These are phyloP conservation scores for Falco columbarius DNA, from an alignment of 2,797 vertebrate species.

Conservation along the genomic window DNA sequence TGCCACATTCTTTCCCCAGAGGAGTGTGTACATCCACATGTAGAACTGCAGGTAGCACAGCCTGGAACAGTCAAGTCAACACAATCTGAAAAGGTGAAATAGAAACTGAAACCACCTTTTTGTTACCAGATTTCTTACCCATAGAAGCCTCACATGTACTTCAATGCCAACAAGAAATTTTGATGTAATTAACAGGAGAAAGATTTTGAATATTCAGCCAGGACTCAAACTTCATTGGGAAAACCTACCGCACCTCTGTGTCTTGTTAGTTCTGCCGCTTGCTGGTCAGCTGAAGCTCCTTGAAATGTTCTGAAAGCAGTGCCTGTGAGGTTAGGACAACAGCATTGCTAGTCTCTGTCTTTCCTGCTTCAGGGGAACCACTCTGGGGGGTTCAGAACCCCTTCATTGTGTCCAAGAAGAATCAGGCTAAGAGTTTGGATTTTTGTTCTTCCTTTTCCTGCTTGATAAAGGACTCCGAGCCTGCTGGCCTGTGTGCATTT, in stretches of 20 bases:
- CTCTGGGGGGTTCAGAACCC: neutral
- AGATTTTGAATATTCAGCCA: neutral
- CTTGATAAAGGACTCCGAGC: neutral
- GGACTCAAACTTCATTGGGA: neutral
- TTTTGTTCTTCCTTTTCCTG: neutral
- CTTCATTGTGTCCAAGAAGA: neutral
- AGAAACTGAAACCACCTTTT: neutral
- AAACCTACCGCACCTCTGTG: neutral
- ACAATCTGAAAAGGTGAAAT: rapidly evolving
- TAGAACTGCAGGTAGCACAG: neutral
- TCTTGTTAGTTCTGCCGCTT: neutral
- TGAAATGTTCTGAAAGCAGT: neutral
- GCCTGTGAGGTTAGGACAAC: too few species aligned
- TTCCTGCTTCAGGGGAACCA: too few species aligned
- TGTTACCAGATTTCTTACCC: neutral
- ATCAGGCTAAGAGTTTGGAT: neutral
- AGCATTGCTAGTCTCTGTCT: neutral
- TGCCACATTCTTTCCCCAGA: rapidly evolving
- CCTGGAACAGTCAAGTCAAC: rapidly evolving
- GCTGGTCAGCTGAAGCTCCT: neutral
- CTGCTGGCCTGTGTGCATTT: neutral
- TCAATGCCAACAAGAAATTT: rapidly evolving
- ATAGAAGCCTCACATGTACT: rapidly evolving
- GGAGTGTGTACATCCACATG: rapidly evolving
- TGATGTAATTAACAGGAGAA: neutral